A percentile compares a stretch with the other conserved stretches of the same genome.
phyloP scores from a whole-genome alignment of 2,888 invertebrate species.

The Drosophila multiciliata region DNA sequence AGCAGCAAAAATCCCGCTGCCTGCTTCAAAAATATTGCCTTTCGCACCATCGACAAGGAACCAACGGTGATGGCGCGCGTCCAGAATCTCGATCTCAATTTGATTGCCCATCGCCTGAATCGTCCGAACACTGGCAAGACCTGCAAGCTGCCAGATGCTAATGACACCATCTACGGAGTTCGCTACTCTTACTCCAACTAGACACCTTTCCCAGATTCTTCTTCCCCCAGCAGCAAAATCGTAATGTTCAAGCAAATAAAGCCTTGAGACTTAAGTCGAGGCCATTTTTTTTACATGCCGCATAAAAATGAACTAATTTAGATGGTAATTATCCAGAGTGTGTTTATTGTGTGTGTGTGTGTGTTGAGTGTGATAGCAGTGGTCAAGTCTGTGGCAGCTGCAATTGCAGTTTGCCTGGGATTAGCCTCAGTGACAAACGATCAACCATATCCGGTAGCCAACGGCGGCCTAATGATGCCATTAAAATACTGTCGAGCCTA shows the following conservation, averaged over 20 bases:
- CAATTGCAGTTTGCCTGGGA: constrained; percentile 36
- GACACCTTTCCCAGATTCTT: background rate
- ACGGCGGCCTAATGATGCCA: constrained; percentile 71
- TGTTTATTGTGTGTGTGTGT: background rate
- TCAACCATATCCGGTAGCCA: constrained; percentile 78
- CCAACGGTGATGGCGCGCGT: constrained; percentile 67
- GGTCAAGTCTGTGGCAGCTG: constrained; percentile 9
- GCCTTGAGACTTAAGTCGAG: background rate
- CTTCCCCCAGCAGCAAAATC: constrained; percentile 50
- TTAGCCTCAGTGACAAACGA: constrained; percentile 74
- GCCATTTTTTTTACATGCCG: constrained; percentile 1
- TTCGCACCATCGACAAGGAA: constrained; percentile 64
- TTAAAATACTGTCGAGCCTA: constrained; percentile 62
- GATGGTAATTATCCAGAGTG: constrained; percentile 64
- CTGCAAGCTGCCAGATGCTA: constrained; percentile 70
- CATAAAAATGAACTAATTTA: constrained; percentile 76
- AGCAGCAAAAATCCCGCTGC: background rate
- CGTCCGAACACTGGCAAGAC: constrained; percentile 56
- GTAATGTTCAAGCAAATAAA: constrained; percentile 51
- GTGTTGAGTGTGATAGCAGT: background rate
- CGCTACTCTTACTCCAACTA: constrained; percentile 56
- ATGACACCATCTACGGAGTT: constrained; percentile 67
- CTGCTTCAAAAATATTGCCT: constrained; percentile 58
- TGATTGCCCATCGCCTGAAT: constrained; percentile 53
- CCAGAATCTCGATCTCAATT: constrained; percentile 64